Percentiles rank a stretch among this genome's conserved stretches.
Conservation (phyloP, 1,140 invertebrate species). For the Luehdorfia chinensis region DNA sequence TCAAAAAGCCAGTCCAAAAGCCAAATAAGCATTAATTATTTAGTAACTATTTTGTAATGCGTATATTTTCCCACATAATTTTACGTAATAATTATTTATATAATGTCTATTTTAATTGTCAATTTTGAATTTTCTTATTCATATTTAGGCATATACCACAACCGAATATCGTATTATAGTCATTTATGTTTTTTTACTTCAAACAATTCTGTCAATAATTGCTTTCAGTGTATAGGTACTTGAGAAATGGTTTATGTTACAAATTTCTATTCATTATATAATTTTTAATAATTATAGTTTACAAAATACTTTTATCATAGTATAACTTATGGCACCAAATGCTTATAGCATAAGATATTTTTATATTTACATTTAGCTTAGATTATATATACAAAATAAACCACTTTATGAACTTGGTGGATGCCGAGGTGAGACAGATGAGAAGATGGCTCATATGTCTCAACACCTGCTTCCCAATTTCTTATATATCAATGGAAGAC, state of each 20-base stretch:
- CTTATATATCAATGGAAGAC: conserved; percentile 54
- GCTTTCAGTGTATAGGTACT: neutral
- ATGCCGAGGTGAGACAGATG: neutral
- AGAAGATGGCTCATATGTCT: neutral
- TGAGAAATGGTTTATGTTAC: conserved; percentile 3
- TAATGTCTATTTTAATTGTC: conserved; percentile 18
- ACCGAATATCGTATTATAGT: conserved; percentile 17
- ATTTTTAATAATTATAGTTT: conserved; percentile 27
- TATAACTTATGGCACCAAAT: conserved; percentile 73
- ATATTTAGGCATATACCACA: conserved; percentile 25
- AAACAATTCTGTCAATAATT: conserved; percentile 2
- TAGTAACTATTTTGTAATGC: conserved; percentile 46
- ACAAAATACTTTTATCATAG: conserved; percentile 60
- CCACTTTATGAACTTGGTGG: conserved; percentile 7
- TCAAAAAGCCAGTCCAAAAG: conserved; percentile 60
- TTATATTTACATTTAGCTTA: conserved; percentile 42
- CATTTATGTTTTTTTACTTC: neutral
- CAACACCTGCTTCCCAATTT: conserved; percentile 16
- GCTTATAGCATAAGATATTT: conserved; percentile 61
- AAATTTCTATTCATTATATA: conserved; percentile 18
- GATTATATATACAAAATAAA: conserved; percentile 27
- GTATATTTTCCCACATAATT: conserved; percentile 65
- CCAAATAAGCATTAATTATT: conserved; percentile 52
- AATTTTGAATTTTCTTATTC: conserved; percentile 14
- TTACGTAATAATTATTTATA: conserved; percentile 32